Percentiles rank a stretch among this genome's conserved stretches.
Conservation (phyloP, 2,888 invertebrate genomes). For the Ennomos fuscantarius region DNA sequence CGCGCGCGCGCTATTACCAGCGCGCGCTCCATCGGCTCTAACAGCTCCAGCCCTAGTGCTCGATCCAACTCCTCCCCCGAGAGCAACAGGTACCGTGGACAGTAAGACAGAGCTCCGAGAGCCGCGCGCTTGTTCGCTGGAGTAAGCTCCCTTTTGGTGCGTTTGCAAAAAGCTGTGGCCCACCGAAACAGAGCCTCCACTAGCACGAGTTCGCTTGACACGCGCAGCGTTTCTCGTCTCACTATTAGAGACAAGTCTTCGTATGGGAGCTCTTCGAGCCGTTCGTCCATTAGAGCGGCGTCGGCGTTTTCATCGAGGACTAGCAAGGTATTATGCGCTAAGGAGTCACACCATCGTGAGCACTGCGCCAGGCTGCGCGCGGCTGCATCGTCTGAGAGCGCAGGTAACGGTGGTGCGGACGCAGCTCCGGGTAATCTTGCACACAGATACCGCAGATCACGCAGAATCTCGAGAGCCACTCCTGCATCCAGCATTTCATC, state of each 20-base stretch:
- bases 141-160: slow-evolving; percentile 72
- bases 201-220: slow-evolving; percentile 86
- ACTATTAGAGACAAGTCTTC: slow-evolving; percentile 88
- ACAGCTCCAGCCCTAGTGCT: slow-evolving; percentile 72
- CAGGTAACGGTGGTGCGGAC: slow-evolving; percentile 79
- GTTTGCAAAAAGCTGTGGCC: slow-evolving; percentile 77
- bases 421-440: slow-evolving; percentile 75
- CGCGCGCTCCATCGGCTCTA: slow-evolving; percentile 78
- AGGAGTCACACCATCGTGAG: slow-evolving; percentile 84
- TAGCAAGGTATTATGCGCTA: slow-evolving; percentile 88
- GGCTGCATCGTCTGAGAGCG: slow-evolving; percentile 67
- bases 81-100: slow-evolving; percentile 88
- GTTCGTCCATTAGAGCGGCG: slow-evolving; percentile 68
- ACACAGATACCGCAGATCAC: slow-evolving; percentile 81
- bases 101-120: slow-evolving; percentile 83
- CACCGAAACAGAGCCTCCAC: slow-evolving; percentile 87
- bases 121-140: slow-evolving; percentile 76
- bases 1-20: slow-evolving; percentile 74
- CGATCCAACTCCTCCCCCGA: slow-evolving; percentile 87
- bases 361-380: slow-evolving; percentile 74
- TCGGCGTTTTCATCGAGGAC: slow-evolving; percentile 78
- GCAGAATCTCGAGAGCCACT: slow-evolving; percentile 88
- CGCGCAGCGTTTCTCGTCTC: slow-evolving; percentile 87
- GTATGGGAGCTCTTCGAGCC: slow-evolving; percentile 85
- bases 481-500: slow-evolving; percentile 86